Conservation (phyloP, 2,797 vertebrate species). For the Xiphorhynchus erythropygius region DNA sequence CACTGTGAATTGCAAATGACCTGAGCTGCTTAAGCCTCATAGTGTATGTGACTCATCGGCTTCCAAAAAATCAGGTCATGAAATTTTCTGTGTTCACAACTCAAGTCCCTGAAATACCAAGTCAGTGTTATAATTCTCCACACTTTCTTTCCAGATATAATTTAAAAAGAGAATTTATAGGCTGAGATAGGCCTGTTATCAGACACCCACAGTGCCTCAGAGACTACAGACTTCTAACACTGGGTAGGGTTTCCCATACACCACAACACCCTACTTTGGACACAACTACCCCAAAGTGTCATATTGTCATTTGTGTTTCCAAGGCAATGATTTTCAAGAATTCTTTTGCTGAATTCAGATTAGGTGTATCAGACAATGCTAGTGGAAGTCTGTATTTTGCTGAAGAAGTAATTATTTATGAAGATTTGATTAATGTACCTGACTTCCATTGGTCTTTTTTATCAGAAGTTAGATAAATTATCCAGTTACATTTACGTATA, state of each 20-base stretch:
- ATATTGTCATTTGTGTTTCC: neutral
- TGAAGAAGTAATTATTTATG: neutral
- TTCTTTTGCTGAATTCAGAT: neutral
- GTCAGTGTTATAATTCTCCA: neutral
- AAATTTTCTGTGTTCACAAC: constrained; percentile 11
- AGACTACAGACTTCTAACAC: neutral
- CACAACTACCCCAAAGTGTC: neutral
- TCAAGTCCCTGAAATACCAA: neutral
- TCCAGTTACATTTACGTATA: neutral
- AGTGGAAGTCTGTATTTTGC: neutral
- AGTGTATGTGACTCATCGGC: constrained; percentile 27
- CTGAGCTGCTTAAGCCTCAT: constrained; percentile 36
- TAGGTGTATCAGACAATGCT: neutral
- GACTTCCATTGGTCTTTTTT: neutral
- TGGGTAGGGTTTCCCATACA: rapidly evolving
- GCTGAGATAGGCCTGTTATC: neutral
- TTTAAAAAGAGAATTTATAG: neutral
- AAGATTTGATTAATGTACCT: neutral
- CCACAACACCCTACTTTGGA: neutral
- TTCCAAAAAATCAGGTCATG: constrained; percentile 43
- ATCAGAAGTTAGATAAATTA: neutral
- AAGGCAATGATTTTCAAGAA: neutral
- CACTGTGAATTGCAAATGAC: constrained; percentile 58
- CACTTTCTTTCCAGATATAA: neutral
- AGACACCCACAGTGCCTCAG: neutral